These are phyloP conservation scores for Picathartes gymnocephalus DNA, from an alignment of 2,113 vertebrate genomes.

Conservation along the genomic window DNA sequence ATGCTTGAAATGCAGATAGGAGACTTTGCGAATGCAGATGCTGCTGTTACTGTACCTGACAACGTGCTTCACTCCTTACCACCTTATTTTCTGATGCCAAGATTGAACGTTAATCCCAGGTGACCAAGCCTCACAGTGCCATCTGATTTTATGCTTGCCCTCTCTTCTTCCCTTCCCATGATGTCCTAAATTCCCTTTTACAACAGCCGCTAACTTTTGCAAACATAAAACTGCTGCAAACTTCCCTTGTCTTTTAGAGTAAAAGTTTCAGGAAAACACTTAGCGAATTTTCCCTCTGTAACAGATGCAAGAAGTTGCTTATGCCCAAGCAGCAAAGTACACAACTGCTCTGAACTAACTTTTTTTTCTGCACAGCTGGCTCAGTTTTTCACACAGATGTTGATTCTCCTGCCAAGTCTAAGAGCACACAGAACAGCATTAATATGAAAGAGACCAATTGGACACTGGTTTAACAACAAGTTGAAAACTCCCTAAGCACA, in stretches of 20 bases:
- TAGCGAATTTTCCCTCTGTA: neutral
- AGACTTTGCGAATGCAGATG: neutral
- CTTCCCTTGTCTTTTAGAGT: neutral
- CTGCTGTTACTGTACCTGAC: neutral
- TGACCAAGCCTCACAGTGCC: neutral
- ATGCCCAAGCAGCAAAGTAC: neutral
- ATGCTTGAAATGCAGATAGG: neutral
- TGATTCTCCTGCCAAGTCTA: neutral
- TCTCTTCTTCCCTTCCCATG: neutral
- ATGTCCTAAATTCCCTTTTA: neutral
- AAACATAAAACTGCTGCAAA: neutral
- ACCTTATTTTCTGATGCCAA: neutral
- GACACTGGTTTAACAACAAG: neutral
- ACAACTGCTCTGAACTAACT: neutral
- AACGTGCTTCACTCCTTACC: neutral
- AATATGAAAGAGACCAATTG: neutral
- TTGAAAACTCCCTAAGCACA: neutral
- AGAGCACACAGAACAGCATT: neutral
- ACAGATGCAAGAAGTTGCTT: neutral
- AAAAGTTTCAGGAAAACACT: neutral
- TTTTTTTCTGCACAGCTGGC: slow-evolving; percentile 36
- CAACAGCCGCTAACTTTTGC: neutral
- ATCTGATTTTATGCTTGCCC: neutral
- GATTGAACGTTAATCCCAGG: neutral
- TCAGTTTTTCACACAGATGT: slow-evolving; percentile 31